phyloP scores from a whole-genome alignment of 2,888 invertebrate species.

The Cylloceria caligata region DNA sequence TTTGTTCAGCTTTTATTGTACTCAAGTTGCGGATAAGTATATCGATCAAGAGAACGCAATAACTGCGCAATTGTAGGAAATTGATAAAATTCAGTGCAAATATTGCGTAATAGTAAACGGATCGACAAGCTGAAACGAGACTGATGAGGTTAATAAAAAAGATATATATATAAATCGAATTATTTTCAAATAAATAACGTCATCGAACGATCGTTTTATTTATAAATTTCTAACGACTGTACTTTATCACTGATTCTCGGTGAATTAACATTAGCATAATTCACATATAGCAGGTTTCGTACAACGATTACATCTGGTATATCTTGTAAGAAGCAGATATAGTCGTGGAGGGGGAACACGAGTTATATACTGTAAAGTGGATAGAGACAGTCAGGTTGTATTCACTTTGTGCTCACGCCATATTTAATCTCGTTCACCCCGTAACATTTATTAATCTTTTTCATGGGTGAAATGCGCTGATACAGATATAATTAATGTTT shows the following conservation, averaged over 20 bases:
- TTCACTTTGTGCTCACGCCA: conserved; percentile 25
- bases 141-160: background rate
- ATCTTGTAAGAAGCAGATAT: conserved; percentile 20
- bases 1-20: background rate
- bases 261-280: conserved; percentile 22
- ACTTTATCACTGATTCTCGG: background rate
- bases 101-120: background rate
- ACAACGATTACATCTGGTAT: conserved; percentile 18
- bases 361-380: conserved; percentile 17
- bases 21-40: background rate
- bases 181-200: no score
- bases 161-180: no score
- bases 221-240: conserved; percentile 9
- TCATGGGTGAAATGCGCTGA: conserved; percentile 17
- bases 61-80: background rate
- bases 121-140: background rate
- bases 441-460: conserved; percentile 45
- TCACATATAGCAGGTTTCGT: background rate
- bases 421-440: conserved; percentile 47
- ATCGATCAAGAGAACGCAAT: background rate
- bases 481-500: conserved; percentile 45
- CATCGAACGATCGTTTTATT: background rate
- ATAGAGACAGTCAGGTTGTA: conserved; percentile 7
- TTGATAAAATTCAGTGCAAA: background rate
- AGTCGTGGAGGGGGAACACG: background rate